Evolutionary conservation across 2,113 vertebrate species (phyloP), one percentile per base, ranked within the genome.

Genomic region (Leptobrachium ailaonicum): DNA sequence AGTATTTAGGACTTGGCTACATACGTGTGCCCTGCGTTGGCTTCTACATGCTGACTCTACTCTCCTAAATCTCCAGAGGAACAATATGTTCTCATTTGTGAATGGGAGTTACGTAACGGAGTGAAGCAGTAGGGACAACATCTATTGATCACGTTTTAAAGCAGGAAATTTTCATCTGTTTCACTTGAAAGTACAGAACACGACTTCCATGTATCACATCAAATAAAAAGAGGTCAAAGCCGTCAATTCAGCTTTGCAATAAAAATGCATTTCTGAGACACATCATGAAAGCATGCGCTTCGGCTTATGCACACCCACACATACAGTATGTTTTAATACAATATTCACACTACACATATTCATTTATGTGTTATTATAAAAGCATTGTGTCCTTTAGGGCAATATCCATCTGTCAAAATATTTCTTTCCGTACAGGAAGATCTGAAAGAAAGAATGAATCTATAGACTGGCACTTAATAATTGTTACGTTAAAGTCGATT

Each of bases 271-370:
- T 50, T 50, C 11, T 60, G 6, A 53, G n/a, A 75, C 9, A 50
- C 9, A 47, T 50, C 50, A 64, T 45, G 62, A 45, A 12, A 12
- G n/a, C 62, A 64, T 64, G n/a, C 2, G 42, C 20, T 63, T 41
- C 56, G 32, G 53, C 20, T 5, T 50, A 50, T 73, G 6, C 41
- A 74, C 56, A n/a, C 72, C 56, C 6, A 75, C 73, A 66, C 44
- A 12, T 54, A 41, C 13, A 2, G 47, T n/a, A 14, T 45, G 20
- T 64, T 47, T 32, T 32, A 50, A 60, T 3, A 60, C 9, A 60
- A 60, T 60, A 14, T 10, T 12, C 2, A 14, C 3, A 60, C 56
- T 13, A 12, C 11, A 12, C 13, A 12, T 60, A 60, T 60, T 60
- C 8, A 4, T 50, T 50, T 50, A 50, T 4, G 47, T 4, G 47